These are phyloP conservation scores for Thinocorus orbignyianus DNA, from an alignment of 2,113 vertebrate genomes.

Conservation along the genomic window DNA sequence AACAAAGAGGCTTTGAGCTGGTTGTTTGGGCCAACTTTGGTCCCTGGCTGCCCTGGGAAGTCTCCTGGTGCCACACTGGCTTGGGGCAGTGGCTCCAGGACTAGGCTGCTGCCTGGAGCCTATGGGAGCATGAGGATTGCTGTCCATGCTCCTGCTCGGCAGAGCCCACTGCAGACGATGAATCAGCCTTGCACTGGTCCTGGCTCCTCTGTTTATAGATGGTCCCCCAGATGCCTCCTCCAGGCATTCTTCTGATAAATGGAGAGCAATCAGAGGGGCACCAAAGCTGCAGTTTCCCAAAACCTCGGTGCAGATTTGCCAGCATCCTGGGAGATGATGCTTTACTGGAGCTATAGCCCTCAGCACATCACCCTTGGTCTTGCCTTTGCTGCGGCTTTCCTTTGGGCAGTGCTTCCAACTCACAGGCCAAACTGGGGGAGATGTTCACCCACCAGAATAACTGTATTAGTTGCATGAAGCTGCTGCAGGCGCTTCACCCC, in stretches of 20 bases:
- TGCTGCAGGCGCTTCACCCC: not conserved
- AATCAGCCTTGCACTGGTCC: not conserved
- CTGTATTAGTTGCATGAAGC: not conserved
- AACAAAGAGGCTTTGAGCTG: not conserved
- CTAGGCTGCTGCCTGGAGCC: not conserved
- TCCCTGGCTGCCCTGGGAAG: not conserved
- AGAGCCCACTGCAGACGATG: fast-evolving
- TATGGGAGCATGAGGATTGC: fast-evolving
- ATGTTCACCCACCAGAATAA: fast-evolving
- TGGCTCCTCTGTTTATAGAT: not conserved
- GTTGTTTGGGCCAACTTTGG: not conserved
- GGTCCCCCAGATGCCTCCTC: too few relatives aligned
- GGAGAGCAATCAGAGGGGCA: not conserved
- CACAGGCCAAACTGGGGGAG: not conserved
- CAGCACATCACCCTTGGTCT: too few relatives aligned
- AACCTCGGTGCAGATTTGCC: not conserved
- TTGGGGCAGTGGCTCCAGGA: fast-evolving
- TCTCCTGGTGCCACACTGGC: fast-evolving
- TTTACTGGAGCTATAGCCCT: not conserved
- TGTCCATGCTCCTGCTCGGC: fast-evolving
- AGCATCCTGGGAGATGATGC: too few relatives aligned
- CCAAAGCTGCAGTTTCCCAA: fast-evolving
- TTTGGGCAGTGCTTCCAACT: not conserved
- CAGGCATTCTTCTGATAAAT: not conserved
- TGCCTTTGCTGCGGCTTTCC: fast-evolving